Evolutionary conservation across 2,797 vertebrate genomes (phyloP).

Genomic region (Trachops cirrhosus): DNA sequence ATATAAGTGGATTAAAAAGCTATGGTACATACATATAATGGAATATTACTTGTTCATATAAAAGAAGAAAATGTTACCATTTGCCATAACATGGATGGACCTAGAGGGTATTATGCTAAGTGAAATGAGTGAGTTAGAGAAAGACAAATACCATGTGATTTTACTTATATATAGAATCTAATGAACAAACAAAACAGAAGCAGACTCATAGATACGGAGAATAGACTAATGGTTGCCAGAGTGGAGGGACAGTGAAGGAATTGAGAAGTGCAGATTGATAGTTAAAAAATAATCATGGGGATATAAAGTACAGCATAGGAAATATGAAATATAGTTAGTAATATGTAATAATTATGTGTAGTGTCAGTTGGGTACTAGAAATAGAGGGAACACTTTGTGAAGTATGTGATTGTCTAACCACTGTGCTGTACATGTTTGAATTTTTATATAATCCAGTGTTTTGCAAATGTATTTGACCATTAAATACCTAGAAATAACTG

Average conservation of each 20-base stretch:
- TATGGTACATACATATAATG: not conserved
- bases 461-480: slow-evolving; percentile 22
- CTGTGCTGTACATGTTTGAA: not conserved
- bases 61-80: not conserved
- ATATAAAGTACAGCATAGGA: not conserved
- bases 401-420: not conserved
- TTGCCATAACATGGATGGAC: not conserved
- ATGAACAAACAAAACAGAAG: not conserved
- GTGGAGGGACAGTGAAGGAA: not conserved
- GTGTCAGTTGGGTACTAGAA: not conserved
- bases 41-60: not conserved
- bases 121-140: not conserved
- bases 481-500: not conserved
- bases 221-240: not conserved
- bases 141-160: not conserved
- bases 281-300: not conserved
- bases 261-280: not conserved
- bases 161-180: not conserved
- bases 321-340: not conserved
- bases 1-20: not conserved
- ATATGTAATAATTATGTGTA: not conserved
- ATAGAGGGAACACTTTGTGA: not conserved
- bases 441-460: not conserved
- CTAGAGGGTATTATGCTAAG: not conserved
- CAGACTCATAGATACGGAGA: not conserved